Evolutionary conservation across 1,140 invertebrate species (phyloP), one percentile per base, ranked within the genome.

Genomic region (Aphaenogaster floridana): DNA sequence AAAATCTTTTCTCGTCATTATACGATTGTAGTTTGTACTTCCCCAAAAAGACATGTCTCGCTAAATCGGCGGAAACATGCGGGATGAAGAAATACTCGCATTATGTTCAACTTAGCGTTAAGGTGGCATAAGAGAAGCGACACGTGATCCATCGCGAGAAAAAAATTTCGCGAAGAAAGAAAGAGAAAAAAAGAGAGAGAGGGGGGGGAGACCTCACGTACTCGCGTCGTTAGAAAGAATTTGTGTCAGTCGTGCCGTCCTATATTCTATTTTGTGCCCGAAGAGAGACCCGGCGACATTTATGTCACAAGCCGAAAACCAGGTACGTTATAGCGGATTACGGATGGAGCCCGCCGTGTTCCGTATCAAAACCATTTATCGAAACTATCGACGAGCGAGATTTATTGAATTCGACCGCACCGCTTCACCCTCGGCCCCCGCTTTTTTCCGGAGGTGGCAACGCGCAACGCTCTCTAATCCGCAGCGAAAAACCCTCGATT

Each of bases 311-410:
- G 54, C 69, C 45, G 69, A 76, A 84, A 84, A 63, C 57, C 54
- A 76, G 69, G 54, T 63, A 84, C 45, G 59, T 66, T 72, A 48
- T 86, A 72, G 71, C 39, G 57, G 66, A 72, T 61, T 21, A 45
- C 64, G 28, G 59, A 59, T 69, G 39, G 84, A 88, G 61, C 74
- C 59, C 45, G 52, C 57, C 74, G 66, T 59, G 72, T 81, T 63
- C 66, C 69, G 68, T 86, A 88, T 88, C 83, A 64, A 80, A 88
- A 88, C 74, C 84, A 79, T 87, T 88, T 86, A 86, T 88, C 91
- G 91, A 87, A 76, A 79, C 78, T 89, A 92, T 91, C 90, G 87
- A 50, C 86, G 88, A 71, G 50, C 76, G 76, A 88, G 89, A 93
- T 92, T 93, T 90, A 92, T 91, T 89, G 88, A 87, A 86, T 89